Percentiles rank a stretch among this genome's conserved stretches.
Evolutionary conservation across 2,888 invertebrate species (phyloP).

Genomic region (Homarus gammarus): DNA sequence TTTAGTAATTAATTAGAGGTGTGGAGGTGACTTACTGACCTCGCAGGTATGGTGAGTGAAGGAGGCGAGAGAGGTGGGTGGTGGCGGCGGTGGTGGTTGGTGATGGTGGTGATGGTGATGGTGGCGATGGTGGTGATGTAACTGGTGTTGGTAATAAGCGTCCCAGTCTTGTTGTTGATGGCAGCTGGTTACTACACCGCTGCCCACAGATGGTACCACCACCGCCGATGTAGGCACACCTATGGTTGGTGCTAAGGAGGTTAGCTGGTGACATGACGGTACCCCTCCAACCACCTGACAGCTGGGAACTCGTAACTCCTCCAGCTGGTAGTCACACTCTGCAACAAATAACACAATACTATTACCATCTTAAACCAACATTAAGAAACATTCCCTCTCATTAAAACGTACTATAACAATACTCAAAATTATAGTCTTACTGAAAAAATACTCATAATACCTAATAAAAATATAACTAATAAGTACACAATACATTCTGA

Average conservation of each 20-base stretch:
- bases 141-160: conserved; percentile 56
- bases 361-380: too few species aligned
- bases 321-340: conserved; percentile 64
- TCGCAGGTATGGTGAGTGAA: conserved; percentile 37
- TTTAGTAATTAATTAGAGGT: neutral
- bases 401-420: neutral
- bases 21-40: neutral
- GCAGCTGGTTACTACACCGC: conserved; percentile 19
- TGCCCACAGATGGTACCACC: conserved; percentile 5
- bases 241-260: conserved; percentile 1
- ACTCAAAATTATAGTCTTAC: neutral
- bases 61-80: conserved; percentile 32
- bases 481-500: too few species aligned
- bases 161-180: conserved; percentile 50
- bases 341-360: neutral
- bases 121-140: conserved; percentile 34
- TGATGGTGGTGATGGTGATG: conserved; percentile 52
- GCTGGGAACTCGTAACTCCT: conserved; percentile 59
- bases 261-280: conserved; percentile 36
- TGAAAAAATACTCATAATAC: neutral
- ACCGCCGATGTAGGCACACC: neutral
- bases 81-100: conserved; percentile 37
- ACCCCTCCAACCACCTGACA: conserved; percentile 49
- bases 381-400: too few species aligned
- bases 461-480: neutral